Evolutionary conservation across 2,888 invertebrate genomes (phyloP), one percentile per base, ranked within the genome.

Genomic region (Caradrina kadenii): DNA sequence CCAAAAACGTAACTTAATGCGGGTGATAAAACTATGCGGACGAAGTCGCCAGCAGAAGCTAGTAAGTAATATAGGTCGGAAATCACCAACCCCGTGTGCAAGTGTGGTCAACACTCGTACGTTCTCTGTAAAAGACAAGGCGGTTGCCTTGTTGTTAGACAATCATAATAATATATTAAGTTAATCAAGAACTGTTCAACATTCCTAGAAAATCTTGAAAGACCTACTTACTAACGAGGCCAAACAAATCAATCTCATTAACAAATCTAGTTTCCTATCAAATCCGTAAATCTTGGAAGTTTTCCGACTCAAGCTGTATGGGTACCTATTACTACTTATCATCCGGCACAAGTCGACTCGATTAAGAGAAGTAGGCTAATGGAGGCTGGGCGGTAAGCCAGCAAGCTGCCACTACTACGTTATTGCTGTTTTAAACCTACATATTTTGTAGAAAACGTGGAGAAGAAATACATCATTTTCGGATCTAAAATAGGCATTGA

Each of bases 291-390:
- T 56, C 19, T 59, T 66, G 50, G 52, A 58, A 72, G 22, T 45
- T 73, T 71, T 58, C 48, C 48, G 45, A 59, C 17, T n/a, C 17
- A 53, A 61, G 60, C 26, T 10, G 21, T 49, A 13, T 39, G 8
- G 13, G 48, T 76, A 21, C n/a, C 21, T 71, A 45, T 3, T 13
- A 70, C 31, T 48, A 55, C 54, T 76, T 65, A 31, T 17, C 13
- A 39, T 22, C 19, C n/a, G 45, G 8, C 22, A 63, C 53, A 59
- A 39, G 39, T 39, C 61, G 42, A 71, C 19, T 63, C 69, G 61
- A 73, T 80, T 71, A 74, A 39, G 49, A 48, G n/a, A 81, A 61
- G 39, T 75, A 75, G 75, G 79, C n/a, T 80, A 78, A 81, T 71
- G 71, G 55, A 53, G n/a, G 59, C n/a, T 31, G 63, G 63, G 63